These are phyloP conservation scores for Ichneumoninae sp. DNA, from an alignment of 2,888 invertebrate genomes.

Conservation along the genomic window DNA sequence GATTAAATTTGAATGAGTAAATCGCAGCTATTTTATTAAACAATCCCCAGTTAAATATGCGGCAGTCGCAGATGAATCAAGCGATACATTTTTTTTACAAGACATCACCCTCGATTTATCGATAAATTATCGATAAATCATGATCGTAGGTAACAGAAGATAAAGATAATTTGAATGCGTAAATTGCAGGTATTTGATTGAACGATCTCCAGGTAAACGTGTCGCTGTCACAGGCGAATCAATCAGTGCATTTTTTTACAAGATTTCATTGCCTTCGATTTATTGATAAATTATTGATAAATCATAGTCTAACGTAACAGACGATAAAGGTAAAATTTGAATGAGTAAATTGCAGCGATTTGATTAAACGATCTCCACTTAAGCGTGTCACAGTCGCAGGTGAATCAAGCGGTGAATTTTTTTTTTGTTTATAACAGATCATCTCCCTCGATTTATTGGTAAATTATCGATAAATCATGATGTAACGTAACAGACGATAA, in stretches of 20 bases:
- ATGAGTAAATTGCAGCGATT: slow-evolving; percentile 14
- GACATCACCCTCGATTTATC: not conserved
- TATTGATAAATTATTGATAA: not conserved
- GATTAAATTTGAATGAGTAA: slow-evolving; percentile 21
- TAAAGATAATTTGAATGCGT: slow-evolving; percentile 17
- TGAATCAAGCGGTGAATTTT: slow-evolving; percentile 28
- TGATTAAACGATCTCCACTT: slow-evolving; percentile 15
- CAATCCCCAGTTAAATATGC: slow-evolving; percentile 16
- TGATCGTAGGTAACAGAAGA: slow-evolving; percentile 1
- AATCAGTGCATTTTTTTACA: slow-evolving; percentile 6
- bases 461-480: not conserved
- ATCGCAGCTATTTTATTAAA: slow-evolving; percentile 26
- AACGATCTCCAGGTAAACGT: not conserved
- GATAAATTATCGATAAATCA: not conserved
- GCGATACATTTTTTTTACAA: not conserved
- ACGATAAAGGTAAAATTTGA: slow-evolving; percentile 15
- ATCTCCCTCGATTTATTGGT: not conserved
- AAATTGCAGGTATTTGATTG: slow-evolving; percentile 25
- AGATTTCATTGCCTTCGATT: not conserved
- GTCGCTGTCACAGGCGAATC: slow-evolving; percentile 15
- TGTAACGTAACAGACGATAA: not conserved
- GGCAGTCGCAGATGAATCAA: slow-evolving; percentile 25
- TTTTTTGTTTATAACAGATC: not conserved
- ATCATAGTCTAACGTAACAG: slow-evolving; percentile 2
- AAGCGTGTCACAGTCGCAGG: slow-evolving; percentile 16